These are phyloP conservation scores for Nysson spinosus DNA, from an alignment of 2,888 invertebrate genomes.

Conservation along the genomic window DNA sequence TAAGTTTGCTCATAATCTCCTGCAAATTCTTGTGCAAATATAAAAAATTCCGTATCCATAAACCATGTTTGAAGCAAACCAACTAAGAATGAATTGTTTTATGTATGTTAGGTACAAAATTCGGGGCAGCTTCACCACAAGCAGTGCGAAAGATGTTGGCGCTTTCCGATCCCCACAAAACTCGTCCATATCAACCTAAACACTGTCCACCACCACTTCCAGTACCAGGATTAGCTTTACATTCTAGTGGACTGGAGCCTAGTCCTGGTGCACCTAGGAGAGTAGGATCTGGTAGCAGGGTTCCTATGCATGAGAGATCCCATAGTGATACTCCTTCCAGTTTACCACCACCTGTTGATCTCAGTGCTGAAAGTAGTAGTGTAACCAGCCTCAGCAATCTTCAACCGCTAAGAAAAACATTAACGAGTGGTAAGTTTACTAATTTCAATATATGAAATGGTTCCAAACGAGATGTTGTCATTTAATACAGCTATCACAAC, in stretches of 20 bases:
- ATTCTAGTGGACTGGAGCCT: constrained; percentile 78
- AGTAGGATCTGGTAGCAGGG: constrained; percentile 79
- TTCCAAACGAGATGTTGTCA: constrained; percentile 58
- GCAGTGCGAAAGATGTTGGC: constrained; percentile 97
- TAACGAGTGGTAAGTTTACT: constrained; percentile 82
- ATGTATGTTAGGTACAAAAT: constrained; percentile 71
- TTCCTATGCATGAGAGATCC: constrained; percentile 89
- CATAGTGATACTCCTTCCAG: constrained; percentile 93
- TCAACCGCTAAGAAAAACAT: constrained; percentile 88
- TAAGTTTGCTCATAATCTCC: constrained; percentile 39
- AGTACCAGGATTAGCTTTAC: constrained; percentile 81
- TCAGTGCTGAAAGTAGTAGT: constrained; percentile 96
- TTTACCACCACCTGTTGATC: constrained; percentile 88
- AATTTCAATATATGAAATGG: constrained; percentile 31
- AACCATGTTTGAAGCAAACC: too few relatives aligned
- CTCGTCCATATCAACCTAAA: constrained; percentile 91
- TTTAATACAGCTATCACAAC: not conserved
- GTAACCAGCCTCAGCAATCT: constrained; percentile 95
- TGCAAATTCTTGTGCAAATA: too few relatives aligned
- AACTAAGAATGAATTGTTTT: not conserved
- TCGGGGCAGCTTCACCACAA: constrained; percentile 95
- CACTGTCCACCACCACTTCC: constrained; percentile 81
- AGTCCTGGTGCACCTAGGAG: constrained; percentile 80
- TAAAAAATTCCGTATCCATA: too few relatives aligned
- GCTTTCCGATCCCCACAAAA: constrained; percentile 91